phyloP scores from a whole-genome alignment of 2,113 vertebrate species.

The Copsychus sechellarum region DNA sequence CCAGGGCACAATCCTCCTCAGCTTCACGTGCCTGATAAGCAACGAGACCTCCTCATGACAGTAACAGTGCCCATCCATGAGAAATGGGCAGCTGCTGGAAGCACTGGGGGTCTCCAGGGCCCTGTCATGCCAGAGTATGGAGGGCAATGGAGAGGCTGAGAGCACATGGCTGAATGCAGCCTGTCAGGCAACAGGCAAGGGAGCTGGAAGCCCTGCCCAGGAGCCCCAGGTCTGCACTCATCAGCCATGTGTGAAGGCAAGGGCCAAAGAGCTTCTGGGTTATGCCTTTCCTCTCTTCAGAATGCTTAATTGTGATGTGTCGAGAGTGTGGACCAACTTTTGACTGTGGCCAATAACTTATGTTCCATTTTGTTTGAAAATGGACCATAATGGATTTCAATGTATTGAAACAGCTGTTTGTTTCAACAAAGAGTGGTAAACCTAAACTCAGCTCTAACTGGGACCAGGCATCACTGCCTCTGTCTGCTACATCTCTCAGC shows the following conservation, averaged over 20 bases:
- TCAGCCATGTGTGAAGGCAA: accelerated
- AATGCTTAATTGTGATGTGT: background rate
- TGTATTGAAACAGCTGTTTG: background rate
- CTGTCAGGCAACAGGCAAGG: accelerated
- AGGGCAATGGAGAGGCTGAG: background rate
- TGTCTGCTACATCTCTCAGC: background rate
- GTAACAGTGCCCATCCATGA: background rate
- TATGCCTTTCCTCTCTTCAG: background rate
- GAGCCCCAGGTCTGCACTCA: background rate
- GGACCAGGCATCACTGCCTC: background rate
- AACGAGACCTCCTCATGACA: background rate
- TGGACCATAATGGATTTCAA: background rate
- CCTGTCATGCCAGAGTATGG: background rate
- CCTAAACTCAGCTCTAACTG: background rate
- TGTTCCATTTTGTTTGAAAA: background rate
- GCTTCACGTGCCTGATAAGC: background rate
- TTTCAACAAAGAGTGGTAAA: background rate
- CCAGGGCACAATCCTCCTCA: background rate
- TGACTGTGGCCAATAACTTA: background rate
- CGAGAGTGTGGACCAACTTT: accelerated
- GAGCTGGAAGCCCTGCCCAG: background rate
- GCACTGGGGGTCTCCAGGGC: background rate
- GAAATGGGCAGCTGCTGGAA: background rate
- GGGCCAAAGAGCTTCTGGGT: background rate
- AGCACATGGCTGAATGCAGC: background rate